Conservation (phyloP, 2,113 vertebrate species). For the Sitta europaea region DNA sequence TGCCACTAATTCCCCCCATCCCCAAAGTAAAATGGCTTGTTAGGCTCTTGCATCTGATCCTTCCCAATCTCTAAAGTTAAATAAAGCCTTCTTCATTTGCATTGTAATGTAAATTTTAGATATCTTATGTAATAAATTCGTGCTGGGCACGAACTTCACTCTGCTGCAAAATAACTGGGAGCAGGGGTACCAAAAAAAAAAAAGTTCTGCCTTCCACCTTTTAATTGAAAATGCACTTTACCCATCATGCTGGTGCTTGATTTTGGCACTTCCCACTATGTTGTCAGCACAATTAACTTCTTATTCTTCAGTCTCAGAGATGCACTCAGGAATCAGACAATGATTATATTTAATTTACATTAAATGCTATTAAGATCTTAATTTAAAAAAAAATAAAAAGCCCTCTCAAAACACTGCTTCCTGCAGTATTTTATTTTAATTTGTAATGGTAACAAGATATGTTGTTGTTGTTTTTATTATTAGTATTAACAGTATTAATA, state of each 20-base stretch:
- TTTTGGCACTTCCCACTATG: neutral
- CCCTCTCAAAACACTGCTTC: neutral
- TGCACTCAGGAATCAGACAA: neutral
- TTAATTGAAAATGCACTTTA: neutral
- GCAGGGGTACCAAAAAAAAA: neutral
- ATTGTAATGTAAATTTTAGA: neutral
- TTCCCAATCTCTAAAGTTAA: neutral
- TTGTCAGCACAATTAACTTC: conserved; percentile 38
- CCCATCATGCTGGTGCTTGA: neutral
- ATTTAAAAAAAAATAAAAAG: neutral
- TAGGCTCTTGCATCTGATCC: neutral
- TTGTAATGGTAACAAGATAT: neutral
- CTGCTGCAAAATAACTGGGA: neutral
- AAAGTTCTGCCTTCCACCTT: neutral
- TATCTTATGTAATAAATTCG: neutral
- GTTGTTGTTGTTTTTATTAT: neutral
- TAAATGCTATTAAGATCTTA: conserved; percentile 21
- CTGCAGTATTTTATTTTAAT: conserved; percentile 27
- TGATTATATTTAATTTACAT: conserved; percentile 52
- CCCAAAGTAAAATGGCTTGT: neutral
- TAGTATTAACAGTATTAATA: neutral
- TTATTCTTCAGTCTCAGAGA: conserved; percentile 1
- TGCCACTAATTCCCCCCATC: neutral
- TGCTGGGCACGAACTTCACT: accelerated
- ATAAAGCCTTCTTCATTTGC: neutral